Evolutionary conservation across 2,888 invertebrate genomes (phyloP), one percentile per base, ranked within the genome.

Genomic region (Melangyna quadrimaculata): DNA sequence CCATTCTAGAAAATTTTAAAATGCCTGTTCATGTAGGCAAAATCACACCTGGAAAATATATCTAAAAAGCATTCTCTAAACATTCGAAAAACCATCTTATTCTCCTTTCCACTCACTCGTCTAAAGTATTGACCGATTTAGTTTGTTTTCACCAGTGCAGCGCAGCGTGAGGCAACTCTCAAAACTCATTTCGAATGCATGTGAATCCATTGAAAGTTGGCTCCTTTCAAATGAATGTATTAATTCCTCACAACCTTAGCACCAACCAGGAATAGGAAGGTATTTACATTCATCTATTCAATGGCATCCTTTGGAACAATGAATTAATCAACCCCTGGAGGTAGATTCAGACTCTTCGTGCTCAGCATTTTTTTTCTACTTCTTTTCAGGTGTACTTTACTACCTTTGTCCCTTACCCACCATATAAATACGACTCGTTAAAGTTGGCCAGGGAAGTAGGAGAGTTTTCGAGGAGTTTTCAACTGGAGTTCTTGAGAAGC

Each of bases 311-410:
- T 57, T 67, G 43, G 59, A 84, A 84, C 79, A 84, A 84, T 84
- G 75, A 79, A 79, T 84, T 79, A 84, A 84, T 84, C 83, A 84
- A 75, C 71, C 71, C 79, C 65, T 29, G 19, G 59, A 75, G 63
- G 51, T 40, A 51, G 43, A 69, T 59, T 65, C 48, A 57, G 61
- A 59, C 72, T n/a, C n/a, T 48, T 59, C 29, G 67, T 57, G 24
- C 22, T 48, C 17, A 65, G 59, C 14, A 7, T 24, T 69, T 40
- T 45, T 27, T 53, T 7, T 53, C 10, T 10, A 10, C 57, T 57
- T 63, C 55, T 63, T 17, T 57, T 8, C 22, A 72, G 67, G 19
- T 45, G 19, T 32, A 37, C 40, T 37, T 61, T 61, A 40, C 35
- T 35, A 24, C 14, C 5, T 22, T n/a, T 17, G 3, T n/a, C n/a